Percentiles rank a stretch among this genome's conserved stretches.
These are phyloP conservation scores for Drosophila mulleri DNA, from an alignment of 2,888 invertebrate genomes.

Conservation along the genomic window DNA sequence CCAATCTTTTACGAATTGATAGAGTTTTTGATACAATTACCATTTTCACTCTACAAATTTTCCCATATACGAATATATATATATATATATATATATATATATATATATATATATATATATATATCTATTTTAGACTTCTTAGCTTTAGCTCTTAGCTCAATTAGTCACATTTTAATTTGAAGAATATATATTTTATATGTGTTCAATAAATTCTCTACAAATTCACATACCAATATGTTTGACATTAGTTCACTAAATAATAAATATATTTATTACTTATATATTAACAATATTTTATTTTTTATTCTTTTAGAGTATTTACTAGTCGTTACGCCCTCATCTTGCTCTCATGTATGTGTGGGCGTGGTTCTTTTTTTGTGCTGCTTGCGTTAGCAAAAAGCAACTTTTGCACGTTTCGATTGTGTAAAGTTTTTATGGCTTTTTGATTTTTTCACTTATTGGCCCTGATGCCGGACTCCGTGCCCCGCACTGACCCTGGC, in stretches of 20 bases:
- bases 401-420: constrained; percentile 82
- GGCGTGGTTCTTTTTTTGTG: constrained; percentile 22
- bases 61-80: too few species aligned
- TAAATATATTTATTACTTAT: too few species aligned
- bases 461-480: constrained; percentile 30
- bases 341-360: background rate
- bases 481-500: background rate
- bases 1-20: too few species aligned
- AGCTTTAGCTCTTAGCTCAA: too few species aligned
- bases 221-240: background rate
- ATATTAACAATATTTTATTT: too few species aligned
- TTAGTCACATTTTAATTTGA: too few species aligned
- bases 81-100: too few species aligned
- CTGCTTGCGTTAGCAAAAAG: constrained; percentile 76
- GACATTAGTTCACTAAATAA: background rate
- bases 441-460: constrained; percentile 83
- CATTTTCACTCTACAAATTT: too few species aligned
- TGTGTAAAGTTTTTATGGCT: constrained; percentile 83
- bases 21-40: too few species aligned
- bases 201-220: background rate
- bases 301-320: constrained; percentile 13
- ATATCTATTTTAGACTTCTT: too few species aligned
- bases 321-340: background rate
- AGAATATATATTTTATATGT: background rate
- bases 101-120: too few species aligned